These are phyloP conservation scores for Ferdinandea cuprea DNA, from an alignment of 2,888 invertebrate genomes.

Conservation along the genomic window DNA sequence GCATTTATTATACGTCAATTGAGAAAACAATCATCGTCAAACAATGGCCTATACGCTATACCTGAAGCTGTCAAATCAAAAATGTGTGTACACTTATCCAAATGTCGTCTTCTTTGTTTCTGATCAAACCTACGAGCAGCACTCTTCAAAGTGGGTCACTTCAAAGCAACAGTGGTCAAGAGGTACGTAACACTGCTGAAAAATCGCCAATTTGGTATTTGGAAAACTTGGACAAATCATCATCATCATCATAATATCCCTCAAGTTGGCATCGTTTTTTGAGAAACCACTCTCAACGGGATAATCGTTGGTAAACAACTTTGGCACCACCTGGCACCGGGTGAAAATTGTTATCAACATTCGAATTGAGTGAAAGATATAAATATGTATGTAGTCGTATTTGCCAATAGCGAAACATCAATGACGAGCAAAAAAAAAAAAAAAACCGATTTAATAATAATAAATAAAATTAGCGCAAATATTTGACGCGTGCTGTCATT, in stretches of 20 bases:
- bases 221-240: slow-evolving; percentile 10
- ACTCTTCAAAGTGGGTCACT: slow-evolving; percentile 18
- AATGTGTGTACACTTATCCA: not conserved
- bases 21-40: not conserved
- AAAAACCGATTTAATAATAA: too few relatives aligned
- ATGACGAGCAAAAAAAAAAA: slow-evolving; percentile 5
- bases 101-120: slow-evolving; percentile 16
- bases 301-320: slow-evolving; percentile 3
- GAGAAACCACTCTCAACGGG: slow-evolving; percentile 13
- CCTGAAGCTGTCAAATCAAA: slow-evolving; percentile 4
- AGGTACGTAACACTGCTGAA: slow-evolving; percentile 2
- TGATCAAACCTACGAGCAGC: slow-evolving; percentile 16
- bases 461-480: slow-evolving; percentile 12
- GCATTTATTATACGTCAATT: not conserved
- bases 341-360: not conserved
- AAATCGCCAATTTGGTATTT: not conserved
- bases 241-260: slow-evolving; percentile 17
- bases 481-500: slow-evolving; percentile 11
- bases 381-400: too few relatives aligned
- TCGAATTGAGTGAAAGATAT: too few relatives aligned
- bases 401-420: not conserved
- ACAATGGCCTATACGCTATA: not conserved
- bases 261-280: slow-evolving; percentile 16
- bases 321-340: not conserved
- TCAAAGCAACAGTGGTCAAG: slow-evolving; percentile 23